Percentiles rank a stretch among this genome's conserved stretches.
Evolutionary conservation across 2,797 vertebrate species (phyloP).

Genomic region (Takifugu rubripes): DNA sequence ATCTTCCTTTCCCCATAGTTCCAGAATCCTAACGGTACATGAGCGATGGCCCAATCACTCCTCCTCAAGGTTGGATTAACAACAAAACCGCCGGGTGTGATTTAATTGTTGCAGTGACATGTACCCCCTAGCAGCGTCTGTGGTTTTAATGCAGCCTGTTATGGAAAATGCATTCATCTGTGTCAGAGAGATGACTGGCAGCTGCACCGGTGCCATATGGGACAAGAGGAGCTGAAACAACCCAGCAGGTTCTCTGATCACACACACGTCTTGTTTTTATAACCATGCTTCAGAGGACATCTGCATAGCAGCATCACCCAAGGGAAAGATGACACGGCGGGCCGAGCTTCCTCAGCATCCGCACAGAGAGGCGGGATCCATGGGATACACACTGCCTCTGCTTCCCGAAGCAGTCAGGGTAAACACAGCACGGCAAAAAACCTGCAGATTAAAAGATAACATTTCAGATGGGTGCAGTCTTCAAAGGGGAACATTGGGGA

Average conservation of each 20-base stretch:
- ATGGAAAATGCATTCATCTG: slow-evolving; percentile 44
- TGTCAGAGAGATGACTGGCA: slow-evolving; percentile 57
- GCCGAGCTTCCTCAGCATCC: slow-evolving; percentile 55
- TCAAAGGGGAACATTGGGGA: slow-evolving; percentile 35
- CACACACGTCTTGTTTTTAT: slow-evolving; percentile 62
- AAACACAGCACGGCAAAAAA: slow-evolving; percentile 36
- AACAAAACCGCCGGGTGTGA: slow-evolving; percentile 18
- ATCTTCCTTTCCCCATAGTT: not conserved
- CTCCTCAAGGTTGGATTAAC: not conserved
- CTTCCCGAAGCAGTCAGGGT: slow-evolving; percentile 15
- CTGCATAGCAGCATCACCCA: slow-evolving; percentile 62
- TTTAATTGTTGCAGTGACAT: slow-evolving; percentile 34
- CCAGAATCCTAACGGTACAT: slow-evolving; percentile 22
- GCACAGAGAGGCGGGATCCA: slow-evolving; percentile 42
- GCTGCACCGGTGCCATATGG: slow-evolving; percentile 52
- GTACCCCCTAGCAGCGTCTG: slow-evolving; percentile 31
- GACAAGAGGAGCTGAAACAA: slow-evolving; percentile 35
- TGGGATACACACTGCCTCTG: slow-evolving; percentile 9
- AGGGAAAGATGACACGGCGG: slow-evolving; percentile 69
- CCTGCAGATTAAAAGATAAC: slow-evolving; percentile 36
- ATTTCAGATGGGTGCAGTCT: slow-evolving; percentile 30
- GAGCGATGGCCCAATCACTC: slow-evolving; percentile 24
- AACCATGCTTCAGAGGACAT: slow-evolving; percentile 59
- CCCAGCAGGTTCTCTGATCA: slow-evolving; percentile 65
- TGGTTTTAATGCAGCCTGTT: slow-evolving; percentile 35